Conservation (phyloP, 2,113 vertebrate species). For the Ellobius talpinus region DNA sequence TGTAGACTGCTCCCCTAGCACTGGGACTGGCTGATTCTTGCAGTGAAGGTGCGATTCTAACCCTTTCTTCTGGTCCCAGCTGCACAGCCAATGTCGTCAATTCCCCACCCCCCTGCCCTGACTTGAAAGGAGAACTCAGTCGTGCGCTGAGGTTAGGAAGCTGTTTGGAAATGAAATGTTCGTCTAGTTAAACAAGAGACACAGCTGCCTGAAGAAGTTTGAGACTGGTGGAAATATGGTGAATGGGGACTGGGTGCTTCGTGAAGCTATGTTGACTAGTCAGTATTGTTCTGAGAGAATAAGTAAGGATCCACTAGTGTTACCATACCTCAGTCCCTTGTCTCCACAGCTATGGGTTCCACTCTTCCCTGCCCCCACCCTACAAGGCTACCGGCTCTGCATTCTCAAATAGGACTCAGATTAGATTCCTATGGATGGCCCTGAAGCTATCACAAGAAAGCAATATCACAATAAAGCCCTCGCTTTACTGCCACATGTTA, state of each 20-base stretch:
- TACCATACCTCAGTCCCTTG: neutral
- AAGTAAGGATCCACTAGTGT: neutral
- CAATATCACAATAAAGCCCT: too few species aligned
- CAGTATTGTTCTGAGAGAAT: neutral
- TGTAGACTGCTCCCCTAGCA: neutral
- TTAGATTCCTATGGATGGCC: neutral
- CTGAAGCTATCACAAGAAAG: neutral
- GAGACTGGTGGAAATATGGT: neutral
- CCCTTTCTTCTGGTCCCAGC: neutral
- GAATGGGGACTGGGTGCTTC: neutral
- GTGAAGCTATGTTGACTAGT: neutral
- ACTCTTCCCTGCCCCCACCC: neutral
- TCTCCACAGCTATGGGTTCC: neutral
- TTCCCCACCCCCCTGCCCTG: neutral
- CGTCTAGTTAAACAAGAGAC: neutral
- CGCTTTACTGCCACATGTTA: neutral
- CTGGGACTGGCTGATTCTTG: neutral
- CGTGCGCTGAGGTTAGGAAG: neutral
- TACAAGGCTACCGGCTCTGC: neutral
- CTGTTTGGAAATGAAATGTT: slow-evolving; percentile 15
- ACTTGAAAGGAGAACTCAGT: neutral
- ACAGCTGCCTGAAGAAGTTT: neutral
- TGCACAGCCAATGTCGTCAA: neutral
- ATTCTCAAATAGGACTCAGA: neutral
- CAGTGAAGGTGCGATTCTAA: neutral